phyloP scores from a whole-genome alignment of 1,140 invertebrate genomes.

The Acromyrmex echinatior region DNA sequence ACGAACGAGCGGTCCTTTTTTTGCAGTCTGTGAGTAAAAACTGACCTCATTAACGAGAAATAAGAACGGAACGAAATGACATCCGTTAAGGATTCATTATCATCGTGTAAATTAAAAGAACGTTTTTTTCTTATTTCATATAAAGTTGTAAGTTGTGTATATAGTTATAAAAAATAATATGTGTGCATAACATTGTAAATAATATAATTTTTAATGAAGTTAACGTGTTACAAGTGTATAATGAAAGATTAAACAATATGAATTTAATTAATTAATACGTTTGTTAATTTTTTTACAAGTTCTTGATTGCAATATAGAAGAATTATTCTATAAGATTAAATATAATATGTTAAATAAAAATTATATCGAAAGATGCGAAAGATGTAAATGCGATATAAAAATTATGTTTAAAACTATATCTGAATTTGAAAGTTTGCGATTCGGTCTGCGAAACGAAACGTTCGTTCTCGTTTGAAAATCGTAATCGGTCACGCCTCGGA shows the following conservation, averaged over 20 bases:
- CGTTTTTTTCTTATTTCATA: neutral
- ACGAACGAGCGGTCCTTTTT: constrained; percentile 23
- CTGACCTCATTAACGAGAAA: constrained; percentile 39
- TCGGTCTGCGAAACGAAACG: neutral
- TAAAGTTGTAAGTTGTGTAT: neutral
- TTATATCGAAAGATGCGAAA: neutral
- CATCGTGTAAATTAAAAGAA: neutral
- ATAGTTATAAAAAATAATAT: neutral
- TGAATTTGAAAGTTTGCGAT: constrained; percentile 9
- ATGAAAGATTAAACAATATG: neutral
- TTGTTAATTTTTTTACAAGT: neutral
- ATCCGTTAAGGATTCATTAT: neutral
- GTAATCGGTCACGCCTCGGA: constrained; percentile 41
- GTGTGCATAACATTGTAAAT: neutral
- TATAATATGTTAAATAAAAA: neutral
- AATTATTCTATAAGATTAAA: neutral
- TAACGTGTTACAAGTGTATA: neutral
- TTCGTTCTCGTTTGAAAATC: neutral
- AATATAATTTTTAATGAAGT: neutral
- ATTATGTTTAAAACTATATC: neutral
- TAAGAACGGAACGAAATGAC: constrained; percentile 20
- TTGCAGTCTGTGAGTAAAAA: constrained; percentile 35
- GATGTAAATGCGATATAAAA: neutral
- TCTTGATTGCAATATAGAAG: neutral
- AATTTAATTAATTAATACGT: too few species aligned